A percentile compares a stretch with the other conserved stretches of the same genome.
Evolutionary conservation across 1,140 invertebrate genomes (phyloP).

Genomic region (Drosophila watanabei): DNA sequence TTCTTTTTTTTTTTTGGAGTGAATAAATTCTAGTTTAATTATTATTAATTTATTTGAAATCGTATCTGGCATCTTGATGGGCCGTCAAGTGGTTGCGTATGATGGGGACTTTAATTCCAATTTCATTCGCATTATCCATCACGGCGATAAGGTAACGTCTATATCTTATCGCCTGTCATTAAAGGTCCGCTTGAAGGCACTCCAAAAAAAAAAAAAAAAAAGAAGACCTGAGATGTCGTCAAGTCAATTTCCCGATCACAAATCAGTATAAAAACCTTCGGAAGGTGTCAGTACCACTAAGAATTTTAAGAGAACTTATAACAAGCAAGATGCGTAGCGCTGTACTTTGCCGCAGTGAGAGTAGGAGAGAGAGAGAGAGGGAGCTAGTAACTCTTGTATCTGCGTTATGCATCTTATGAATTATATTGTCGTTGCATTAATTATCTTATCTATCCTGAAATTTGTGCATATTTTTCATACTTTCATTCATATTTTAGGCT

Average conservation of each 20-base stretch:
- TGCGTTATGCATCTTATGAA: neutral
- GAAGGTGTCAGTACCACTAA: neutral
- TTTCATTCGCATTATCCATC: slow-evolving; percentile 42
- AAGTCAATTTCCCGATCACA: slow-evolving; percentile 14
- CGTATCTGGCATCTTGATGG: slow-evolving; percentile 35
- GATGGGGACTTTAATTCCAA: slow-evolving; percentile 38
- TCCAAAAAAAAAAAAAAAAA: neutral
- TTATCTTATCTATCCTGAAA: neutral
- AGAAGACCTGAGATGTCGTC: slow-evolving; percentile 14
- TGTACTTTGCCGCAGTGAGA: neutral
- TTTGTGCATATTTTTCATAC: neutral
- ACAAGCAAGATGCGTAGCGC: neutral
- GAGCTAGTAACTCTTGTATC: neutral
- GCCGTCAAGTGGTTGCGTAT: slow-evolving; percentile 20
- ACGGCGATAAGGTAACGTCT: slow-evolving; percentile 2
- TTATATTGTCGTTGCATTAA: neutral
- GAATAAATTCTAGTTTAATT: slow-evolving; percentile 71
- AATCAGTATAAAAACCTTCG: neutral
- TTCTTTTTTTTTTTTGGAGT: slow-evolving; percentile 43
- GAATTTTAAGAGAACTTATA: neutral
- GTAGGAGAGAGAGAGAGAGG: too few relatives aligned
- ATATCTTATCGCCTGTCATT: slow-evolving; percentile 36
- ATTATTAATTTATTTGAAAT: slow-evolving; percentile 54
- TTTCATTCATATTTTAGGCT: slow-evolving; percentile 15
- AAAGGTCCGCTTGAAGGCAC: slow-evolving; percentile 4